Conservation (phyloP, 2,888 invertebrate species). For the Monopis laevigella region DNA sequence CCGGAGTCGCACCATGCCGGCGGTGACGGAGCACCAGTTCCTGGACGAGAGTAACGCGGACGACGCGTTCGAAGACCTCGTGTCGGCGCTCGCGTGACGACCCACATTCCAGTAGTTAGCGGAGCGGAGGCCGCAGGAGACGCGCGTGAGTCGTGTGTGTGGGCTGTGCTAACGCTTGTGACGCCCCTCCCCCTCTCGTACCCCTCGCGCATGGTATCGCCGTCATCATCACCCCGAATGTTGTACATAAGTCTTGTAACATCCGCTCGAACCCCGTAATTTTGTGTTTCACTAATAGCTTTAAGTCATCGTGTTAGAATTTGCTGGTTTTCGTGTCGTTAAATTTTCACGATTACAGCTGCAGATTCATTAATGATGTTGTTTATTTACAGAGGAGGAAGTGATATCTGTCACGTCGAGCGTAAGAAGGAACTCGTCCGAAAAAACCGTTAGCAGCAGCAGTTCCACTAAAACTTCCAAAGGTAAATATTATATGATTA, state of each 20-base stretch:
- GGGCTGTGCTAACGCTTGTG: conserved; percentile 47
- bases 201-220: conserved; percentile 23
- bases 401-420: conserved; percentile 52
- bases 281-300: conserved; percentile 63
- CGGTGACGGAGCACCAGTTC: conserved; percentile 71
- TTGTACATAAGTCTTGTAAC: conserved; percentile 45
- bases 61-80: conserved; percentile 87
- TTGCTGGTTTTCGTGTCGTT: conserved; percentile 34
- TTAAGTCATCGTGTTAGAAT: conserved; percentile 43
- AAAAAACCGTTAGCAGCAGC: conserved; percentile 67
- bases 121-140: conserved; percentile 44
- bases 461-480: conserved; percentile 68
- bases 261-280: conserved; percentile 31
- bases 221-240: neutral
- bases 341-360: neutral
- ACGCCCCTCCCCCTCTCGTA: conserved; percentile 28
- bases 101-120: conserved; percentile 59
- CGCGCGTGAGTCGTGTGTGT: conserved; percentile 66
- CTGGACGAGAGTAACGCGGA: conserved; percentile 86
- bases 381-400: conserved; percentile 46
- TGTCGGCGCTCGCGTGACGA: conserved; percentile 69
- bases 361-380: neutral
- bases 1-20: conserved; percentile 81
- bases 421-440: conserved; percentile 58
- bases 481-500: too few species aligned